Conservation (phyloP, 2,797 vertebrate genomes). For the Gallinago solitaria region DNA sequence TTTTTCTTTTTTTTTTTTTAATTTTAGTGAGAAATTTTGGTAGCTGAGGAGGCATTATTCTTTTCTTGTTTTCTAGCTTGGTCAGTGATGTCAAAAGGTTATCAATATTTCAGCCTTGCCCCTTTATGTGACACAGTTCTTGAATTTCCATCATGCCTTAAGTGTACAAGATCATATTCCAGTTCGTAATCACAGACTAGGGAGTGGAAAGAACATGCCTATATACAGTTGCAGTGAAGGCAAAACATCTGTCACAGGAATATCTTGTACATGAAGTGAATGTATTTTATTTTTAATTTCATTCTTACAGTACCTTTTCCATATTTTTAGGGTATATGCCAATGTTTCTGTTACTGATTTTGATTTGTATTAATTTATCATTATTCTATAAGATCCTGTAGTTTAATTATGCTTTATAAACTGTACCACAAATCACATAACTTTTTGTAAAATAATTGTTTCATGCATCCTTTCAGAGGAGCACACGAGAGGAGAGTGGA, state of each 20-base stretch:
- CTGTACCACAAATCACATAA: neutral
- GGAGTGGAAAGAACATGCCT: constrained; percentile 16
- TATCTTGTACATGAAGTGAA: neutral
- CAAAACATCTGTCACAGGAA: neutral
- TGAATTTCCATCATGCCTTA: neutral
- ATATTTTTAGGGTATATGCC: neutral
- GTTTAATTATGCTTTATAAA: neutral
- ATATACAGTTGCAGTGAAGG: neutral
- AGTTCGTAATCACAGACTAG: constrained; percentile 20
- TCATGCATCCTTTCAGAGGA: neutral
- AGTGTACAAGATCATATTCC: neutral
- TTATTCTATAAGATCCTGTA: neutral
- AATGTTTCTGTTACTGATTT: neutral
- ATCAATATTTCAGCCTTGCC: constrained; percentile 12
- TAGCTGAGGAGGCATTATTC: neutral
- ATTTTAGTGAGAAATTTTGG: neutral
- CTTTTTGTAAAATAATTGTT: neutral
- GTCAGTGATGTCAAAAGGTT: neutral
- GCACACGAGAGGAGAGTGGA: neutral
- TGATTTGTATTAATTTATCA: neutral
- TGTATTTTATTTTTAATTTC: neutral
- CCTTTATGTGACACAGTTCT: constrained; percentile 38
- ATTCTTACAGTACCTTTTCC: neutral
- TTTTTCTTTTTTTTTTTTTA: neutral
- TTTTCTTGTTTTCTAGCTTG: neutral